phyloP scores from a whole-genome alignment of 2,113 vertebrate genomes.

The Nothocercus julius region DNA sequence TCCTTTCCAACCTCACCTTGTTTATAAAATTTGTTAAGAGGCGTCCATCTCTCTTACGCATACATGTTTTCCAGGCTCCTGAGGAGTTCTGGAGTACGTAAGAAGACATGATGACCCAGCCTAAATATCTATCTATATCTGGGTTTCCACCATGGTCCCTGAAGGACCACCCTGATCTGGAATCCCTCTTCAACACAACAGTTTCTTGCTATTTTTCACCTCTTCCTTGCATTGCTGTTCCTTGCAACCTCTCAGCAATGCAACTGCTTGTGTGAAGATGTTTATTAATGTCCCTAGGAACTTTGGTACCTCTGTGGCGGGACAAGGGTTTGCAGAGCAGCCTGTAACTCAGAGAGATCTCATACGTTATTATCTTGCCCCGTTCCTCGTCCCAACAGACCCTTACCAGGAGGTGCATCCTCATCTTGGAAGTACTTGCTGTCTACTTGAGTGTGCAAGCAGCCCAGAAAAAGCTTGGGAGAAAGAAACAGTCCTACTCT shows the following conservation, averaged over 20 bases:
- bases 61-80: not conserved
- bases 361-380: not conserved
- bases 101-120: not conserved
- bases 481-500: not conserved
- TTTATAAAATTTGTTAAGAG: not conserved
- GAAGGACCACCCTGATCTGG: not conserved
- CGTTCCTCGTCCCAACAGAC: fast-evolving
- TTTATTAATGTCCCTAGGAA: not conserved
- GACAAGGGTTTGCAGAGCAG: not conserved
- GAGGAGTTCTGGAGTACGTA: not conserved
- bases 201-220: not conserved
- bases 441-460: fast-evolving
- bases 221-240: not conserved
- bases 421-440: not conserved
- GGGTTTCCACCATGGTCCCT: fast-evolving
- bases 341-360: not conserved
- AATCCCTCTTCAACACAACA: not conserved
- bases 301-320: not conserved
- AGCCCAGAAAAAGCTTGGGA: not conserved
- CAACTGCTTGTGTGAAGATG: fast-evolving
- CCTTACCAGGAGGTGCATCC: fast-evolving
- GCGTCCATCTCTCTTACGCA: not conserved
- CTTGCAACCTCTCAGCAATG: fast-evolving
- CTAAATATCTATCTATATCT: not conserved
- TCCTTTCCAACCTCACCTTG: not conserved